Conservation (phyloP, 2,113 vertebrate species). For the Myocastor coypus region DNA sequence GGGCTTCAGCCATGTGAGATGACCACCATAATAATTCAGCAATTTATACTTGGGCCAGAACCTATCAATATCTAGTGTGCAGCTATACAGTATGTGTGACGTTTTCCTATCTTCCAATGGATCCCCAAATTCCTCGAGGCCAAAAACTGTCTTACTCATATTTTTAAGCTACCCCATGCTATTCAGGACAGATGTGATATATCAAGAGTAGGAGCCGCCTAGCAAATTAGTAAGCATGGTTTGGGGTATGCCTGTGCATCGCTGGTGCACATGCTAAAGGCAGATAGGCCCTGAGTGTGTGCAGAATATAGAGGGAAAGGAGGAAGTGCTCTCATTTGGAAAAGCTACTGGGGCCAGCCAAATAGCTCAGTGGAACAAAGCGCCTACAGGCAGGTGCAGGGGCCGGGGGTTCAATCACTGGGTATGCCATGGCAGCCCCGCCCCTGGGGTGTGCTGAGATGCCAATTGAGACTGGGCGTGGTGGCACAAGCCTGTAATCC, state of each 20-base stretch:
- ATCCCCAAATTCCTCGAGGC: neutral
- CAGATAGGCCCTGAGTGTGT: neutral
- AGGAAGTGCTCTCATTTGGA: neutral
- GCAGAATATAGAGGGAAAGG: neutral
- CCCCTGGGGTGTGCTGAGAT: too few species aligned
- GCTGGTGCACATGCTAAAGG: neutral
- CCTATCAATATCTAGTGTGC: neutral
- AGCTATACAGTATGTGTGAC: neutral
- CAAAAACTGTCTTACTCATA: neutral
- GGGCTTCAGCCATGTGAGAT: too few species aligned
- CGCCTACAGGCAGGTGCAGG: too few species aligned
- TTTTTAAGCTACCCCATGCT: neutral
- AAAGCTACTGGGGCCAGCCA: neutral
- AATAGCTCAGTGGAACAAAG: too few species aligned
- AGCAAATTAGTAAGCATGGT: neutral
- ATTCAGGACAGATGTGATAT: neutral
- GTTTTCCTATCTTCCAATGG: neutral
- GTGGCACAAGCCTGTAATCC: too few species aligned
- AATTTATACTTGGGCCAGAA: too few species aligned
- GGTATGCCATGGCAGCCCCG: too few species aligned
- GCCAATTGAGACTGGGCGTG: too few species aligned
- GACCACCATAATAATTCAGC: too few species aligned
- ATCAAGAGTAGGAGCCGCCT: neutral
- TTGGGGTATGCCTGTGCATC: neutral
- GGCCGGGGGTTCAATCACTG: too few species aligned